A percentile compares a stretch with the other conserved stretches of the same genome.
Conservation (phyloP, 2,113 vertebrate genomes). For the Thalassarche chlororhynchos region DNA sequence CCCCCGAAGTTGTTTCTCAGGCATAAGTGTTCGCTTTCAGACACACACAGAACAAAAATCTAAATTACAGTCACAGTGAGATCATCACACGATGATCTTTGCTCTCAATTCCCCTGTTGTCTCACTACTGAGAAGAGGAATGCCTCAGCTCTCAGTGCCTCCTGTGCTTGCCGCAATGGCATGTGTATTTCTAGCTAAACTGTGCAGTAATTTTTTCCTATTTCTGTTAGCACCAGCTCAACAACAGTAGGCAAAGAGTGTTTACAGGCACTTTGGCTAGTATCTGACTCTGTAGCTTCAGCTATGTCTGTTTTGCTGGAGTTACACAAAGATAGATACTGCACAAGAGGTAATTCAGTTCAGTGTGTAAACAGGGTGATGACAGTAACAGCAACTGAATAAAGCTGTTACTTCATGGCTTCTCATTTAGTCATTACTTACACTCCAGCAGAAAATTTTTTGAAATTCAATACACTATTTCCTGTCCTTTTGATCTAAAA, state of each 20-base stretch:
- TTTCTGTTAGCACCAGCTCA: background rate
- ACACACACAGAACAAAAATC: background rate
- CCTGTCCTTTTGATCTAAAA: conserved; percentile 56
- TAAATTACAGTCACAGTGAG: conserved; percentile 28
- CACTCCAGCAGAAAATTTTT: background rate
- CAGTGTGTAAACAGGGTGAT: conserved; percentile 9
- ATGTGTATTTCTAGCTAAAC: background rate
- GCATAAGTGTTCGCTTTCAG: background rate
- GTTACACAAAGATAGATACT: background rate
- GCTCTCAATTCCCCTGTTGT: conserved; percentile 59
- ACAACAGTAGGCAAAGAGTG: background rate
- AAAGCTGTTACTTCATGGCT: background rate
- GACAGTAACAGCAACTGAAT: conserved; percentile 4
- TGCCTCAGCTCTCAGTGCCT: background rate
- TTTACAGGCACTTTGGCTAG: background rate
- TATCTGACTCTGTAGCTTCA: background rate
- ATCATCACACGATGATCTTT: conserved; percentile 21
- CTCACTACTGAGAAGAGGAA: background rate
- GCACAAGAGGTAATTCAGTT: background rate
- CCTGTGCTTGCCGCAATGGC: background rate
- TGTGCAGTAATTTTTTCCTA: background rate
- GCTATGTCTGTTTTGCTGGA: background rate
- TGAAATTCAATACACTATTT: conserved; percentile 25
- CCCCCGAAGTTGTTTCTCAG: background rate
- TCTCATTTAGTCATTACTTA: conserved; percentile 24